These are phyloP conservation scores for Pachyuromys duprasi DNA, from an alignment of 2,797 vertebrate species.

Conservation along the genomic window DNA sequence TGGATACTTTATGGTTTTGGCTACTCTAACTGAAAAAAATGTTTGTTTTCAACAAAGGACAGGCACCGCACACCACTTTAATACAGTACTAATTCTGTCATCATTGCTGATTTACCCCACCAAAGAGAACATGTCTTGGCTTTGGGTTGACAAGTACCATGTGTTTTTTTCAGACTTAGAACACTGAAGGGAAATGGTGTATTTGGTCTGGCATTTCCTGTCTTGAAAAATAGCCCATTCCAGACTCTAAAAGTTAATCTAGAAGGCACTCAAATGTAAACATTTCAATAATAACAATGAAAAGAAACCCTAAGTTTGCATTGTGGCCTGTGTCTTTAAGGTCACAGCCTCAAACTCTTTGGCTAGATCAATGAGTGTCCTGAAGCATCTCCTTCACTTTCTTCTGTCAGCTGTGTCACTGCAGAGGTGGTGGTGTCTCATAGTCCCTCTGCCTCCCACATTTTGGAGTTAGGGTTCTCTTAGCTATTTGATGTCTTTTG, in stretches of 20 bases:
- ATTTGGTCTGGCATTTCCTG: slow-evolving; percentile 64
- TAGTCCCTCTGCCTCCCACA: not conserved
- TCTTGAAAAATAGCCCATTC: not conserved
- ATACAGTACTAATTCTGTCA: slow-evolving; percentile 31
- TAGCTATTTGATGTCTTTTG: not conserved
- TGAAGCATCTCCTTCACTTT: not conserved
- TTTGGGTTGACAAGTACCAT: slow-evolving; percentile 14
- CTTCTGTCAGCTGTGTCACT: not conserved
- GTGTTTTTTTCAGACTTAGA: slow-evolving; percentile 52
- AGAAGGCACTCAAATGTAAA: slow-evolving; percentile 56
- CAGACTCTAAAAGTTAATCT: slow-evolving; percentile 41
- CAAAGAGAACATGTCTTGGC: slow-evolving; percentile 28
- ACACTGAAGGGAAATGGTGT: slow-evolving; percentile 36
- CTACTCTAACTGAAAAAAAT: not conserved
- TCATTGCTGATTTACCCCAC: slow-evolving; percentile 17
- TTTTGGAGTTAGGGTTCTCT: not conserved
- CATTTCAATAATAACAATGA: slow-evolving; percentile 28
- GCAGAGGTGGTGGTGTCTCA: too few species aligned
- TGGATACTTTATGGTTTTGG: slow-evolving; percentile 61
- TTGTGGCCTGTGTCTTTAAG: not conserved
- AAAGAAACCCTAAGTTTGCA: slow-evolving; percentile 9
- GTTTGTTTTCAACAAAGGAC: slow-evolving; percentile 22
- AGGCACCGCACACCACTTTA: not conserved
- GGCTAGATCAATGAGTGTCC: not conserved
- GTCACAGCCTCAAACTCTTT: not conserved